Evolutionary conservation across 2,113 vertebrate genomes (phyloP).

Genomic region (Protobothrops flavoviridis): DNA sequence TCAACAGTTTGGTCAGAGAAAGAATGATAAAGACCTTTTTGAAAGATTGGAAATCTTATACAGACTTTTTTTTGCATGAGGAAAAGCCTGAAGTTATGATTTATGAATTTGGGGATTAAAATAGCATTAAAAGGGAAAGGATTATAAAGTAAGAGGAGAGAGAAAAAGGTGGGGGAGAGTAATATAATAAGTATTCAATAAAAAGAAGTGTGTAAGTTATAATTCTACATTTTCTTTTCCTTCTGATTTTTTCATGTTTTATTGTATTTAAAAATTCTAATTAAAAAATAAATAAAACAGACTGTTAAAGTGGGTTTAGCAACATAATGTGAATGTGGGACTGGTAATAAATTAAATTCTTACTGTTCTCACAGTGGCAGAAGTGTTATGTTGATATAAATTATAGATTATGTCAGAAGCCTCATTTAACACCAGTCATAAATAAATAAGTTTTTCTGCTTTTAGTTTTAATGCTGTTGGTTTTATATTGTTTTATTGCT

Average conservation of each 20-base stretch:
- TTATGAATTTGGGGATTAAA: not conserved
- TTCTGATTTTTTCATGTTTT: not conserved
- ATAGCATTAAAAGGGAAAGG: not conserved
- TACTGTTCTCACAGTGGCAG: not conserved
- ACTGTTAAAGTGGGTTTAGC: not conserved
- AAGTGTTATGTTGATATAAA: not conserved
- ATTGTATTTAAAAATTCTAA: not conserved
- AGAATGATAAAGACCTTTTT: not conserved
- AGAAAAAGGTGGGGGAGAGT: not conserved
- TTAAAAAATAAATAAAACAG: not conserved
- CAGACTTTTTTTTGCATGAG: not conserved
- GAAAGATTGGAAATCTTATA: not conserved
- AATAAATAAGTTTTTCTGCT: not conserved
- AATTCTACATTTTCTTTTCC: not conserved
- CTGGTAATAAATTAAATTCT: not conserved
- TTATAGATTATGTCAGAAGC: slow-evolving; percentile 6
- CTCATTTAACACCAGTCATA: not conserved
- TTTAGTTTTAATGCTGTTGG: not conserved
- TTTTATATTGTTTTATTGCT: not conserved
- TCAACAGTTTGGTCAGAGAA: not conserved
- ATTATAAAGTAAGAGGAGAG: not conserved
- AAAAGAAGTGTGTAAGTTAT: not conserved
- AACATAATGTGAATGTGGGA: not conserved
- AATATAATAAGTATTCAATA: not conserved
- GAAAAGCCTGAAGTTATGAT: not conserved